Conservation (phyloP, 2,888 invertebrate genomes). For the Anoncus sp. region DNA sequence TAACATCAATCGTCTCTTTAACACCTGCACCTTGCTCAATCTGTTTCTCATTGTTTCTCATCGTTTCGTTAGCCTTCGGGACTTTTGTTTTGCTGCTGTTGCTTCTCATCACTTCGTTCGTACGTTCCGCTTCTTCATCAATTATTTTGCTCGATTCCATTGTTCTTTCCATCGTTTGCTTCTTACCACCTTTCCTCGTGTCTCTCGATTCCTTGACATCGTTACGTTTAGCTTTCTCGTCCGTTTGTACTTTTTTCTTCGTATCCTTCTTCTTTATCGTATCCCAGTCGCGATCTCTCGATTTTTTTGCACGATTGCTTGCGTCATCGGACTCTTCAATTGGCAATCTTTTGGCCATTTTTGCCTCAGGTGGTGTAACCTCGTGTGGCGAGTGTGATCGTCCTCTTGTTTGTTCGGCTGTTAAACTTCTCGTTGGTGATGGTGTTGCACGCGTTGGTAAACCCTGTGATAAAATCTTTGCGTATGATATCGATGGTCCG, state of each 20-base stretch:
- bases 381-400: constrained; percentile 70
- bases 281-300: constrained; percentile 71
- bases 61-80: constrained; percentile 40
- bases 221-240: constrained; percentile 53
- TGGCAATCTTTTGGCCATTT: constrained; percentile 48
- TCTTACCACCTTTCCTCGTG: constrained; percentile 64
- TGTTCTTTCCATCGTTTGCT: constrained; percentile 51
- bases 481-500: constrained; percentile 86
- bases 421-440: constrained; percentile 72
- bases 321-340: constrained; percentile 38
- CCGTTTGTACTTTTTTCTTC: constrained; percentile 65
- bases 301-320: too few relatives aligned
- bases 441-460: constrained; percentile 81
- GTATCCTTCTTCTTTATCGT: constrained; percentile 71
- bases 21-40: constrained; percentile 46
- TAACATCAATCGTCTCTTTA: constrained; percentile 66
- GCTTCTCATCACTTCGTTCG: constrained; percentile 48
- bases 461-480: constrained; percentile 89
- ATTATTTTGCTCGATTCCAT: constrained; percentile 42
- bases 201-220: constrained; percentile 58
- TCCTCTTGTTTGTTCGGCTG: constrained; percentile 43
- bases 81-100: constrained; percentile 33
- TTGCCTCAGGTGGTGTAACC: constrained; percentile 64
- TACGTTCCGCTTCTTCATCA: constrained; percentile 53
- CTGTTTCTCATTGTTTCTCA: constrained; percentile 73